phyloP scores from a whole-genome alignment of 2,888 invertebrate species.

The Timandra comae region DNA sequence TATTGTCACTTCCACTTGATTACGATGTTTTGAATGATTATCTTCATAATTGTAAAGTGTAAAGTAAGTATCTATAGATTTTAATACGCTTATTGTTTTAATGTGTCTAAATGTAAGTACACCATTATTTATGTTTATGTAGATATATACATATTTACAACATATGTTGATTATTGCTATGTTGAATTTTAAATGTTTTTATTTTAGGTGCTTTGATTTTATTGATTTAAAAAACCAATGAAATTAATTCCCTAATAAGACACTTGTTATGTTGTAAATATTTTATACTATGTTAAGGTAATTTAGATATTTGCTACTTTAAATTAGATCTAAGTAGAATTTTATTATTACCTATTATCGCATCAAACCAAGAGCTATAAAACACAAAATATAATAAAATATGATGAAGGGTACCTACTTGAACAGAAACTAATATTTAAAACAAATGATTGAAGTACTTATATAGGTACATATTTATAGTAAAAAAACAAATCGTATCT shows the following conservation, averaged over 20 bases:
- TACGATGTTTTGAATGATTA: conserved; percentile 26
- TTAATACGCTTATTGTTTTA: conserved; percentile 23
- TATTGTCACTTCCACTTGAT: conserved; percentile 40
- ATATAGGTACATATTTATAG: no score
- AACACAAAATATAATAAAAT: no score
- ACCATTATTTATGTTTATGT: no score
- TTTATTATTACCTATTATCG: conserved; percentile 14
- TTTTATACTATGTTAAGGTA: conserved; percentile 19
- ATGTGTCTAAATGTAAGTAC: conserved; percentile 6
- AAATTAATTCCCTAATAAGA: conserved; percentile 18
- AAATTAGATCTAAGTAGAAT: conserved; percentile 11
- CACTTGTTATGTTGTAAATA: conserved; percentile 41
- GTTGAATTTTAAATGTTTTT: conserved; percentile 9
- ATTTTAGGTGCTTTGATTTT: conserved; percentile 22
- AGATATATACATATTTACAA: no score
- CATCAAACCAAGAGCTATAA: conserved; percentile 15
- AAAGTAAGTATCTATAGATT: conserved; percentile 12
- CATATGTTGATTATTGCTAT: conserved; percentile 14
- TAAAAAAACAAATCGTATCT: no score
- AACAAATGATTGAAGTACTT: no score
- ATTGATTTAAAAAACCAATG: conserved; percentile 20
- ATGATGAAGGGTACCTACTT: no score
- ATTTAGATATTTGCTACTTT: conserved; percentile 25
- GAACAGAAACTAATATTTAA: no score
- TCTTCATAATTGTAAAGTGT: conserved; percentile 17